These are phyloP conservation scores for Triplophysa dalaica DNA, from an alignment of 2,113 vertebrate genomes.

Conservation along the genomic window DNA sequence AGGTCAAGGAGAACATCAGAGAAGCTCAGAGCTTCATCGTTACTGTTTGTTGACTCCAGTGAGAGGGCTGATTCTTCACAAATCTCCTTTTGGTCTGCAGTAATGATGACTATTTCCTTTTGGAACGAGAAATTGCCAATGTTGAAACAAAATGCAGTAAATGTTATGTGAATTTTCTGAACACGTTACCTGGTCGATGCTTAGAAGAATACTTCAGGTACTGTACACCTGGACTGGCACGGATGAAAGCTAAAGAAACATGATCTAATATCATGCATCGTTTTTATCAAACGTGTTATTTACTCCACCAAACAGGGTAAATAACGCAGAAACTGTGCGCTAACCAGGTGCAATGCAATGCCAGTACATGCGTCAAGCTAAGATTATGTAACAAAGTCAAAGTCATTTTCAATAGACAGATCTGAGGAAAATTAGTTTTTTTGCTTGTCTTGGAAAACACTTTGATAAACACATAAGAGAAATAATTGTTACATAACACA, in stretches of 20 bases:
- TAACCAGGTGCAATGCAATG: too few relatives aligned
- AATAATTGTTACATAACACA: too few relatives aligned
- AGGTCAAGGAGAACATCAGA: not conserved
- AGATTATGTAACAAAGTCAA: not conserved
- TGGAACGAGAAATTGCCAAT: slow-evolving; percentile 27
- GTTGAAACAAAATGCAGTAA: not conserved
- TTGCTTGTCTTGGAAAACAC: too few relatives aligned
- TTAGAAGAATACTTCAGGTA: not conserved
- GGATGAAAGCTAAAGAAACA: not conserved
- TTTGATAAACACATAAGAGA: too few relatives aligned
- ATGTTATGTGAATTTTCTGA: not conserved
- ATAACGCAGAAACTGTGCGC: too few relatives aligned
- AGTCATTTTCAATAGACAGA: not conserved
- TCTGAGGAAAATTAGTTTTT: too few relatives aligned
- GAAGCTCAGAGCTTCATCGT: not conserved
- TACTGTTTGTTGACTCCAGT: not conserved
- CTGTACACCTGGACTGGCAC: too few relatives aligned
- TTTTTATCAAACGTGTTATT: too few relatives aligned
- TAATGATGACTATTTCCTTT: slow-evolving; percentile 26
- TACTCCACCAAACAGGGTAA: too few relatives aligned
- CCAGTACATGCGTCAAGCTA: too few relatives aligned
- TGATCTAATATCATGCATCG: not conserved
- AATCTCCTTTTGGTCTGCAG: slow-evolving; percentile 7
- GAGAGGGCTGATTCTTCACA: not conserved
- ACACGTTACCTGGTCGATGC: not conserved